Evolutionary conservation across 2,113 vertebrate genomes (phyloP), one percentile per base, ranked within the genome.

Genomic region (Leptocoma aspasia): DNA sequence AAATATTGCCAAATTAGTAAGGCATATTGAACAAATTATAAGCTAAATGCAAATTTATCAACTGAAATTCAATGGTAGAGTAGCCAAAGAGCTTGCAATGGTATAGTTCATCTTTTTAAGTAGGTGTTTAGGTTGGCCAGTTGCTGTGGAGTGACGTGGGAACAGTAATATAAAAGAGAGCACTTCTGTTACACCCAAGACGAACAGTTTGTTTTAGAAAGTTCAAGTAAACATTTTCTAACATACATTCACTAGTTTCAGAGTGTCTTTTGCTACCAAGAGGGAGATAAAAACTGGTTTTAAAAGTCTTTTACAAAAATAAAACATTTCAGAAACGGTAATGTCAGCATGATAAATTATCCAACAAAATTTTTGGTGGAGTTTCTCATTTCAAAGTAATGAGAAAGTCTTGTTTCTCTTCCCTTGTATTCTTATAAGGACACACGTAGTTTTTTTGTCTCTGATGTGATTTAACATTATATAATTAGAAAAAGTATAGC

Each of bases 11-110:
- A 97, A 98, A 98, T 98, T 98, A 98, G 97, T 97, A 97, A 97
- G 92, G 96, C 98, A 98, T 98, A 97, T 97, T 98, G 98, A 98
- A 98, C 97, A 98, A 98, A 98, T 98, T 98, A 98, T 98, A 98
- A 98, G 96, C 97, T 98, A 96, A 98, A 98, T 97, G 97, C 97
- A 97, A 98, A 98, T 98, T 98, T 98, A 98, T 98, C 88, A 2
- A 98, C 97, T 98, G 97, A 97, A 98, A 96, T 96, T 95, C 92
- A 96, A 94, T 92, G 96, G 91, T 70, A 92, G 95, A 89, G 77
- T 97, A 96, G 95, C 97, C 97, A 96, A 97, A 93, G 96, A 96
- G 94, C 53, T 94, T 90, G 95, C 69, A 89, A 79, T 94, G 93
- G 95, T 93, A 91, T 94, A 97, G 96, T 71, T 92, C 94, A 97